Evolutionary conservation across 2,113 vertebrate species (phyloP).

Genomic region (Eretmochelys imbricata): DNA sequence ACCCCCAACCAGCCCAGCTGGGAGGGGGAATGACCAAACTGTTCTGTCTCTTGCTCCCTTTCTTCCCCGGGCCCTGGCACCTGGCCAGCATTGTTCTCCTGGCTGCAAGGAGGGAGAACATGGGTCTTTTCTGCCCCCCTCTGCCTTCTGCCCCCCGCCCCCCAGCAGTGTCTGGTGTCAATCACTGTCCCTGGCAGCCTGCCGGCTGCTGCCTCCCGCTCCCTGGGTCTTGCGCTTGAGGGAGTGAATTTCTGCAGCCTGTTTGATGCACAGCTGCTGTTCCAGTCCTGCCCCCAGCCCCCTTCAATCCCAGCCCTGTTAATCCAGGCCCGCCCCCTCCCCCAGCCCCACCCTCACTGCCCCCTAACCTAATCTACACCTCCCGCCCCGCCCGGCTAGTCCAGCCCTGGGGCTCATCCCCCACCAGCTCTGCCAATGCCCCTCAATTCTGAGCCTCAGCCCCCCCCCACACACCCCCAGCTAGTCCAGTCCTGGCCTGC

Average conservation of each 20-base stretch:
- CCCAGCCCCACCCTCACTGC: neutral
- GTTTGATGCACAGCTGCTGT: neutral
- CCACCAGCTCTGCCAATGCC: no score
- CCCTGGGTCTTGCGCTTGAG: neutral
- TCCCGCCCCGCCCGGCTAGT: no score
- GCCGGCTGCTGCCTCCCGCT: neutral
- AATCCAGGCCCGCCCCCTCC: neutral
- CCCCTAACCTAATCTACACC: neutral
- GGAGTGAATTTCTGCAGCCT: neutral
- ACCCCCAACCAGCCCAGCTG: neutral
- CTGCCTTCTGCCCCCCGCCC: neutral
- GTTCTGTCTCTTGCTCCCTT: neutral
- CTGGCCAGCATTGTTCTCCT: neutral
- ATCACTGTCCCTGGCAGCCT: neutral
- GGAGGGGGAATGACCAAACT: neutral
- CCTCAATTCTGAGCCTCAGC: no score
- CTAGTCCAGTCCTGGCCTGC: fast-evolving
- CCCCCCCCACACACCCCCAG: no score
- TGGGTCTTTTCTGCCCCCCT: no score
- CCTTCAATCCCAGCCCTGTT: neutral
- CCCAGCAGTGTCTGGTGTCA: no score
- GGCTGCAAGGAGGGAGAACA: neutral
- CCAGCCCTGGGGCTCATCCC: neutral
- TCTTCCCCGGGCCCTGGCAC: neutral
- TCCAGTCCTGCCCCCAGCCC: neutral